phyloP scores from a whole-genome alignment of 2,888 invertebrate species.

The Stictocephala bisonia region DNA sequence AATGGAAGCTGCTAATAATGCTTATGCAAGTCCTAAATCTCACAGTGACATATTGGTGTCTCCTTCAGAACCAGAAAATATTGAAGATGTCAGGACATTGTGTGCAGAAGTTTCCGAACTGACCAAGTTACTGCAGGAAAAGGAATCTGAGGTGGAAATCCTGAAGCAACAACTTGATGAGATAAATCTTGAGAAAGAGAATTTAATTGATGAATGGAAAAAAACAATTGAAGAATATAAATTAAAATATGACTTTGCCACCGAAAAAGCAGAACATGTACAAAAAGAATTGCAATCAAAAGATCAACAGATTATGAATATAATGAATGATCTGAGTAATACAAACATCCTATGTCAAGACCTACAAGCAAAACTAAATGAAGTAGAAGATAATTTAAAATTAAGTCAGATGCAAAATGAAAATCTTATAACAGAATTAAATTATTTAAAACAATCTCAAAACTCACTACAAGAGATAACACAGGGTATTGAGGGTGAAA shows the following conservation, averaged over 20 bases:
- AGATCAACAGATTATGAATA: slow-evolving; percentile 66
- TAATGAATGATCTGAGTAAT: slow-evolving; percentile 66
- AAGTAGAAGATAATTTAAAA: slow-evolving; percentile 63
- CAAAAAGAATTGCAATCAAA: slow-evolving; percentile 43
- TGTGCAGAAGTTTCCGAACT: slow-evolving; percentile 42
- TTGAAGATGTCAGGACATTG: slow-evolving; percentile 36
- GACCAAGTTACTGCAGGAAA: slow-evolving; percentile 42
- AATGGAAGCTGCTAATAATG: slow-evolving; percentile 34
- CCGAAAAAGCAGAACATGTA: slow-evolving; percentile 31
- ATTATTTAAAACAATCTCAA: slow-evolving; percentile 12
- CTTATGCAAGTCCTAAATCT: neutral
- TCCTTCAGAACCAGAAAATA: slow-evolving; percentile 29
- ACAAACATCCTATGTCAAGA: slow-evolving; percentile 71
- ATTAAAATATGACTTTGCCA: slow-evolving; percentile 8
- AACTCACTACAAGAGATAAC: neutral
- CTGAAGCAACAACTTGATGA: slow-evolving; percentile 43
- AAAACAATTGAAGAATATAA: slow-evolving; percentile 29
- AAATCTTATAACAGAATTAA: slow-evolving; percentile 11
- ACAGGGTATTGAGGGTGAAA: slow-evolving; percentile 5
- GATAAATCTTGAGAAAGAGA: slow-evolving; percentile 34
- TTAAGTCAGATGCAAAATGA: slow-evolving; percentile 34
- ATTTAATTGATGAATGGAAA: slow-evolving; percentile 33
- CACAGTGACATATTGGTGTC: slow-evolving; percentile 8
- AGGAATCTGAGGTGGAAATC: slow-evolving; percentile 42
- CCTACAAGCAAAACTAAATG: slow-evolving; percentile 76